Evolutionary conservation across 2,113 vertebrate species (phyloP).

Genomic region (Antechinus flavipes): DNA sequence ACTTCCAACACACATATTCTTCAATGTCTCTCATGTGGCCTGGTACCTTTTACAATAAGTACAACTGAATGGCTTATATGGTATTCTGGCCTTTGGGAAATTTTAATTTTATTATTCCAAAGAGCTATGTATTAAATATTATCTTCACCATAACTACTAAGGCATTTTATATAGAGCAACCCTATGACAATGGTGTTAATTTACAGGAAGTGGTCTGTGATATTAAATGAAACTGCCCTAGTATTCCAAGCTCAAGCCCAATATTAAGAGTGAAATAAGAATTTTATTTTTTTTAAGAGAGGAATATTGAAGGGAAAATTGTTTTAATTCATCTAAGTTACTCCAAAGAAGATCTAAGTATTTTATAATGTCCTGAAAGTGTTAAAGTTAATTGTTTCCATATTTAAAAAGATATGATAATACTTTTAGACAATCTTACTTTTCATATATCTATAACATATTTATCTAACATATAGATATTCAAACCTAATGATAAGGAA

Average conservation of each 20-base stretch:
- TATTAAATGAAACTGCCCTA: background rate
- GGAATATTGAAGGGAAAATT: background rate
- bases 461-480: background rate
- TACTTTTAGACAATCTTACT: background rate
- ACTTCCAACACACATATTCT: background rate
- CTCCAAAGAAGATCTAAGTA: background rate
- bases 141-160: background rate
- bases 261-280: background rate
- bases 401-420: slow-evolving; percentile 10
- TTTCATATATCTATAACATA: background rate
- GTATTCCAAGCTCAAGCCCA: background rate
- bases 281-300: background rate
- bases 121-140: slow-evolving; percentile 4
- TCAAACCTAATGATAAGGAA: background rate
- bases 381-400: background rate
- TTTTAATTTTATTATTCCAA: background rate
- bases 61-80: background rate
- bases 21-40: background rate
- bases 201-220: slow-evolving; percentile 9
- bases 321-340: background rate
- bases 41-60: background rate
- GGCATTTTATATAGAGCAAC: slow-evolving; percentile 37
- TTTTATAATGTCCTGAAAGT: slow-evolving; percentile 4
- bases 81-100: background rate
- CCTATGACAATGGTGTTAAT: slow-evolving; percentile 8